Evolutionary conservation across 2,113 vertebrate genomes (phyloP), one percentile per base, ranked within the genome.

Genomic region (Ammodytes dubius): DNA sequence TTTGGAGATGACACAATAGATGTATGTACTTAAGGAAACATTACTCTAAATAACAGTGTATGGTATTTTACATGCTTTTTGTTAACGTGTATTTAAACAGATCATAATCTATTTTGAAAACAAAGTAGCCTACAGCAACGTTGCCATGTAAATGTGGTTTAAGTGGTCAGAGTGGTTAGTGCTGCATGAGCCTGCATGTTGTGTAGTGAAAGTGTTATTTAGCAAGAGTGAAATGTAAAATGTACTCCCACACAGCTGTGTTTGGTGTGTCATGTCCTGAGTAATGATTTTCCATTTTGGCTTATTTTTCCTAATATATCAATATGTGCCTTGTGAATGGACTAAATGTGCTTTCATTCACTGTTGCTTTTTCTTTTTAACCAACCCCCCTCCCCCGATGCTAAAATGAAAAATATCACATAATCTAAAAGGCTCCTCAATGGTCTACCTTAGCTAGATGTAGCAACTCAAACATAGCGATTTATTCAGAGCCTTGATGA

Each of bases 221-320:
- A 61, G 10, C 4, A 12, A 54, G 57, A 58, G 17, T 66, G 1
- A 56, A 57, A 39, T 52, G 7, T 63, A 2, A 11, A 71, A 19
- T 67, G 12, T 7, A 5, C 1, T 45, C 39, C 4, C 9, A 40
- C 9, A 40, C 46, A 43, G 64, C 52, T 77, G 0, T 45, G 46
- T 63, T 58, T 17, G 8, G 17, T 58, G 47, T 54, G 42, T 61
- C 69, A 53, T 10, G 8, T 59, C 58, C 39, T 47, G 50, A 79
- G 58, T 64, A 61, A 63, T 76, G 10, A 43, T 84, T 85, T 66
- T 60, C 67, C 17, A 82, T 79, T 42, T 54, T 52, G 4, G 40
- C 42, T 81, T 43, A 70, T 76, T 74, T 84, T 80, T 59, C 56
- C 67, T 12, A 10, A 49, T n/a, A 19, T 54, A 63, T 79, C 68